Base-by-base conservation (phyloP, 2,113 vertebrate genomes). In the Haliaeetus leucogaster region DNA sequence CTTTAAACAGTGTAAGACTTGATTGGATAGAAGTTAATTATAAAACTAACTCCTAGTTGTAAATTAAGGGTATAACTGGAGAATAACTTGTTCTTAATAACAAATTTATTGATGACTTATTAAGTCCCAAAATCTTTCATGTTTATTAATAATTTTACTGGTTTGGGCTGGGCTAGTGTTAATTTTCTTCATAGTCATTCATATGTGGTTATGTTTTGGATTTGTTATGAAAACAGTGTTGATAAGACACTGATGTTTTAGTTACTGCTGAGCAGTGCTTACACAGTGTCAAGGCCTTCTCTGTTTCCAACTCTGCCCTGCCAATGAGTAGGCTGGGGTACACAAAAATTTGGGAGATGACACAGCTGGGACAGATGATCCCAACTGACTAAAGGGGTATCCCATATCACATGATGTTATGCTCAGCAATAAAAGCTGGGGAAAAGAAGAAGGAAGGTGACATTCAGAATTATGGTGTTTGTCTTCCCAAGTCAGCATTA, bases 11-110 rank as follows among this genome's bases (percentile, higher is more conserved):
- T 65, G 72, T 90, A 32, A 77, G 76, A 13, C 53, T 73, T 56
- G 59, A 58, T 50, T 71, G 26, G 84, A 43, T 91, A 25, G 50
- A 94, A 87, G 48, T 73, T 96, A 94, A 93, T 93, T 90, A 87
- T 59, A 42, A 95, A 40, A 90, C 16, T 86, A 59, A 86, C 68
- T 58, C 38, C 86, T 48, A 92, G 66, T 66, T 20, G 6, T 43
- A 88, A 70, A 89, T 86, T 58, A 80, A 63, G 91, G 42, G 59
- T 86, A 19, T 68, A 50, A 65, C 85, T 78, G 59, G 68, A 79
- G 58, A 78, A 91, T 88, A 76, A 82, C 59, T 72, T 94, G 16
- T 87, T 91, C 78, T 67, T 83, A 93, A 59, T 81, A 70, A 61
- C 36, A 70, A 86, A 34, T 82, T n/a, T 73, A 87, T 45, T 83